These are phyloP conservation scores for Armadillidium nasatum DNA, from an alignment of 1,140 invertebrate species.

Conservation along the genomic window DNA sequence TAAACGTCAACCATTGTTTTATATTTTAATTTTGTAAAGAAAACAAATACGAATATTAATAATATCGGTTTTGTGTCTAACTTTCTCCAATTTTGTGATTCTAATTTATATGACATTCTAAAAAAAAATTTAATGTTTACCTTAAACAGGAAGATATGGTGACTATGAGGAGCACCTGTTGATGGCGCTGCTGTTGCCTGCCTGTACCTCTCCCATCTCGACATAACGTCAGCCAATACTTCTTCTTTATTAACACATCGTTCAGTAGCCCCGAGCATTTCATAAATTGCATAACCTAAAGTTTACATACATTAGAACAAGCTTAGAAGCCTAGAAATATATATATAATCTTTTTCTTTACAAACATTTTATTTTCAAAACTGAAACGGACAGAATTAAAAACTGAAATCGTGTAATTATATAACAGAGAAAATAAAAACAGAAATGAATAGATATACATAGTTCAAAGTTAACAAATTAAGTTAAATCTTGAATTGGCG, in stretches of 20 bases:
- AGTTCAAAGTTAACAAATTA: too few relatives aligned
- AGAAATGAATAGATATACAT: too few relatives aligned
- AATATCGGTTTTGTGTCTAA: too few relatives aligned
- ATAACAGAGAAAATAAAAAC: too few relatives aligned
- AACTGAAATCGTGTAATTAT: too few relatives aligned
- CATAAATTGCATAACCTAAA: conserved; percentile 70
- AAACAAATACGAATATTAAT: too few relatives aligned
- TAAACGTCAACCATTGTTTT: too few relatives aligned
- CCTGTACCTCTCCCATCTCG: conserved; percentile 86
- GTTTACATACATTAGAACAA: background rate
- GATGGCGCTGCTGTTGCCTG: conserved; percentile 45
- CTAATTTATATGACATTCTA: too few relatives aligned
- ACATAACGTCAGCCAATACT: conserved; percentile 88
- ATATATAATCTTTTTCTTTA: conserved; percentile 18
- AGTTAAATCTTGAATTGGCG: too few relatives aligned
- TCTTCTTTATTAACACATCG: conserved; percentile 75
- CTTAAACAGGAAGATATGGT: conserved; percentile 46
- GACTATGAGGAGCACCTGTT: conserved; percentile 54
- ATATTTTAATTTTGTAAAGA: too few relatives aligned
- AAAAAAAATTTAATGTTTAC: background rate
- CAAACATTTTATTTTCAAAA: conserved; percentile 31
- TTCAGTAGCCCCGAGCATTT: conserved; percentile 74
- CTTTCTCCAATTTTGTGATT: too few relatives aligned
- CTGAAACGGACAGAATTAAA: background rate
- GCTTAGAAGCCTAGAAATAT: background rate